Evolutionary conservation across 2,888 invertebrate species (phyloP).

Genomic region (Stomorhina lunata): DNA sequence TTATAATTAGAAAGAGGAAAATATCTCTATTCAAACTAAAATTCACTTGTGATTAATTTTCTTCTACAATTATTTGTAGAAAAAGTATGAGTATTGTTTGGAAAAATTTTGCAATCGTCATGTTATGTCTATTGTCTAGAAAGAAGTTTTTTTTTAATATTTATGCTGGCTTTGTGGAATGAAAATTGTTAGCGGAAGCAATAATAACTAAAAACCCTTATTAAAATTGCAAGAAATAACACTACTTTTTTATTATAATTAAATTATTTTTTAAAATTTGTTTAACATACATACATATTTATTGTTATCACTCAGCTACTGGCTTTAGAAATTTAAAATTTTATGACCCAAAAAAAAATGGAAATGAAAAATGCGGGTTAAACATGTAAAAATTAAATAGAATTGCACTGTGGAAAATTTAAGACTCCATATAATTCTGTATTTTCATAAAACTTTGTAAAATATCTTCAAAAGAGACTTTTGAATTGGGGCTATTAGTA

Average conservation of each 20-base stretch:
- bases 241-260: too few relatives aligned
- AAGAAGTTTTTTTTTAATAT: too few relatives aligned
- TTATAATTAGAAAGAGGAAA: neutral
- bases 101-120: too few relatives aligned
- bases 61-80: neutral
- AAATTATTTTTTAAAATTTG: neutral
- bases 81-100: too few relatives aligned
- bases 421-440: too few relatives aligned
- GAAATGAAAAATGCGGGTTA: neutral
- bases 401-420: neutral
- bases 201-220: conserved; percentile 34
- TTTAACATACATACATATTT: neutral
- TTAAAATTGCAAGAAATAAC: neutral
- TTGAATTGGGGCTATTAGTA: too few relatives aligned
- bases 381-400: neutral
- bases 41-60: too few relatives aligned
- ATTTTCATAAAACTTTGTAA: too few relatives aligned
- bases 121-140: too few relatives aligned
- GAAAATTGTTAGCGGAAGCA: conserved; percentile 36
- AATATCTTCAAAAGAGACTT: too few relatives aligned
- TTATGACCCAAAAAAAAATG: neutral
- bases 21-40: neutral
- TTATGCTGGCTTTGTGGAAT: too few relatives aligned
- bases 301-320: neutral
- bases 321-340: neutral